Percentiles rank a stretch among this genome's conserved stretches.
Conservation (phyloP, 2,113 vertebrate genomes). For the Dasypus novemcinctus region DNA sequence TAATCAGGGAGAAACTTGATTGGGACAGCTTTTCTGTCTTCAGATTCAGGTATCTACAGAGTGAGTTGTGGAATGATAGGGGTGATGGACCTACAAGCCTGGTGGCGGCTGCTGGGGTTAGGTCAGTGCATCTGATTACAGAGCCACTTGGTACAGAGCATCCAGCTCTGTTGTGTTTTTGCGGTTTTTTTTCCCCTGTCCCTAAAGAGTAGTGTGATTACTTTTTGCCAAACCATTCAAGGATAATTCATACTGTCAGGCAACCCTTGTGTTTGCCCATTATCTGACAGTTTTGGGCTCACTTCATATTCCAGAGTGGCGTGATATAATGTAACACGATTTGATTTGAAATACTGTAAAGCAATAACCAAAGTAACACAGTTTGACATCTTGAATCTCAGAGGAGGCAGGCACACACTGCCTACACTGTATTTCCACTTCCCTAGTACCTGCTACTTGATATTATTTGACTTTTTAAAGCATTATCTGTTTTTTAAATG, state of each 20-base stretch:
- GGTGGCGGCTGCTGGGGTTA: not conserved
- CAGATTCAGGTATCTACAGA: not conserved
- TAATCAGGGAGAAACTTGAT: not conserved
- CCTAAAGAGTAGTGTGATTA: constrained; percentile 57
- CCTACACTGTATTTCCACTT: constrained; percentile 33
- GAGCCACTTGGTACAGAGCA: not conserved
- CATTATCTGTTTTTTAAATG: constrained; percentile 56
- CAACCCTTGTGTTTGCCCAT: constrained; percentile 45
- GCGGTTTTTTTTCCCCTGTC: not conserved
- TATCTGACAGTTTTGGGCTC: constrained; percentile 55
- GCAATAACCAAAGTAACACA: constrained; percentile 60
- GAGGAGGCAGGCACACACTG: constrained; percentile 53
- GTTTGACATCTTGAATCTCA: constrained; percentile 75
- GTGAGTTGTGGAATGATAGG: not conserved
- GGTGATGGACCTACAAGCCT: fast-evolving
- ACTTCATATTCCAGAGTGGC: constrained; percentile 63
- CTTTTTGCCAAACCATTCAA: constrained; percentile 61
- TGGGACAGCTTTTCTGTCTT: not conserved
- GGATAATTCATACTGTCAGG: constrained; percentile 66
- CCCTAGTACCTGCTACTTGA: constrained; percentile 34
- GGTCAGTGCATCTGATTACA: constrained; percentile 50
- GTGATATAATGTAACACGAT: not conserved
- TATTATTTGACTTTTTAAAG: constrained; percentile 15
- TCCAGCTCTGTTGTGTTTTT: not conserved
- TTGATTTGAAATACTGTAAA: constrained; percentile 72